Percentiles rank a stretch among this genome's conserved stretches.
Evolutionary conservation across 1,140 invertebrate genomes (phyloP).

Genomic region (Pogonomyrmex barbatus): DNA sequence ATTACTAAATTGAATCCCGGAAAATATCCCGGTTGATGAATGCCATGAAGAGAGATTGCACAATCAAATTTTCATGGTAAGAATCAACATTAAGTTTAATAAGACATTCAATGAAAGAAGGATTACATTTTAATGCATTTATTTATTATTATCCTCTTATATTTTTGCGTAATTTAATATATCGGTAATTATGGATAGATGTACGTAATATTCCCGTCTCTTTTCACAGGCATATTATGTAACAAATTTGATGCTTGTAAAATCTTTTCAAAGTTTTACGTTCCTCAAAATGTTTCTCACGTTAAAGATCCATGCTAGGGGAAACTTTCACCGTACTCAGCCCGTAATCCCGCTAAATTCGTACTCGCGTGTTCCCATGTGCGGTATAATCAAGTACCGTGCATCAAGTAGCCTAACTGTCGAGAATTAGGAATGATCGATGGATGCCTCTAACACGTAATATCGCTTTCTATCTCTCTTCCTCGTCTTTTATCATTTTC

Average conservation of each 20-base stretch:
- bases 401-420: conserved; percentile 41
- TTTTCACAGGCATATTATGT: conserved; percentile 1
- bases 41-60: not conserved
- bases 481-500: not conserved
- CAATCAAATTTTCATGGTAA: not conserved
- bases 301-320: not conserved
- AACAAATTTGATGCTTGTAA: not conserved
- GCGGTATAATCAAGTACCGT: conserved; percentile 26
- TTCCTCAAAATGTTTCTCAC: conserved; percentile 36
- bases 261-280: not conserved
- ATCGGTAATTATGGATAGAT: not conserved
- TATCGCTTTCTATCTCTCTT: not conserved
- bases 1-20: not conserved
- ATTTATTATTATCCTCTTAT: not conserved
- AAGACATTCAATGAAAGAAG: not conserved
- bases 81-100: not conserved
- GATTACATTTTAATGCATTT: not conserved
- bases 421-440: conserved; percentile 53
- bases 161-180: not conserved
- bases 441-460: not conserved
- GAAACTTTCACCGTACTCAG: conserved; percentile 22
- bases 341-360: conserved; percentile 33
- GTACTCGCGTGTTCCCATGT: conserved; percentile 18
- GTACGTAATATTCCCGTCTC: not conserved
- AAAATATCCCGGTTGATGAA: not conserved